Conservation (phyloP, 1,140 invertebrate species). For the Eciton burchellii region DNA sequence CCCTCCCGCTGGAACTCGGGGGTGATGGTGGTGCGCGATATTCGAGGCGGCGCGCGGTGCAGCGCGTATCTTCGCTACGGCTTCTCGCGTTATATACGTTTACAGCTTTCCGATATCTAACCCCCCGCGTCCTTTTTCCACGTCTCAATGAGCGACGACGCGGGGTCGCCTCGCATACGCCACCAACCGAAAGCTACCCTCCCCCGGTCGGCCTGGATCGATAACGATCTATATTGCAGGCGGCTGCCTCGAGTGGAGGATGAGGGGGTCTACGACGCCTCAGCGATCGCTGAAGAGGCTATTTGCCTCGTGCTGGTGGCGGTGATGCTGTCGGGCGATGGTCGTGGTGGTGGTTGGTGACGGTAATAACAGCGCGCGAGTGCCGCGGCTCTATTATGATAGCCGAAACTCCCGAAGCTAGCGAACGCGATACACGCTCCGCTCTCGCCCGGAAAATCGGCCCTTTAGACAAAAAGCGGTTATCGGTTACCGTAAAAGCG, state of each 20-base stretch:
- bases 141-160: conserved; percentile 72
- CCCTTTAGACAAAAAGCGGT: conserved; percentile 26
- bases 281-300: conserved; percentile 57
- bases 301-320: conserved; percentile 45
- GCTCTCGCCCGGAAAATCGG: conserved; percentile 12
- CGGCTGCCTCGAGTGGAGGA: conserved; percentile 50
- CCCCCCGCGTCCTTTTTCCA: conserved; percentile 62
- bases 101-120: conserved; percentile 67
- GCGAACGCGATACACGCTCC: conserved; percentile 33
- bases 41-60: no score
- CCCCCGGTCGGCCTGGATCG: conserved; percentile 45
- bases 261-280: conserved; percentile 63
- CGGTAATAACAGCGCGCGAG: conserved; percentile 48
- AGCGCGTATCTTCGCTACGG: conserved; percentile 61
- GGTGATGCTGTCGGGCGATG: not conserved
- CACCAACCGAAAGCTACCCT: not conserved
- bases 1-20: no score
- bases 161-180: conserved; percentile 52
- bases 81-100: conserved; percentile 65
- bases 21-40: conserved; percentile 18
- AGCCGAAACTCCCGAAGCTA: conserved; percentile 51
- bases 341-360: no score
- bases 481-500: conserved; percentile 30
- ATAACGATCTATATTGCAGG: conserved; percentile 67
- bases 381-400: conserved; percentile 49